Evolutionary conservation across 2,888 invertebrate species (phyloP).

Genomic region (Callyntrura guangdongensis): DNA sequence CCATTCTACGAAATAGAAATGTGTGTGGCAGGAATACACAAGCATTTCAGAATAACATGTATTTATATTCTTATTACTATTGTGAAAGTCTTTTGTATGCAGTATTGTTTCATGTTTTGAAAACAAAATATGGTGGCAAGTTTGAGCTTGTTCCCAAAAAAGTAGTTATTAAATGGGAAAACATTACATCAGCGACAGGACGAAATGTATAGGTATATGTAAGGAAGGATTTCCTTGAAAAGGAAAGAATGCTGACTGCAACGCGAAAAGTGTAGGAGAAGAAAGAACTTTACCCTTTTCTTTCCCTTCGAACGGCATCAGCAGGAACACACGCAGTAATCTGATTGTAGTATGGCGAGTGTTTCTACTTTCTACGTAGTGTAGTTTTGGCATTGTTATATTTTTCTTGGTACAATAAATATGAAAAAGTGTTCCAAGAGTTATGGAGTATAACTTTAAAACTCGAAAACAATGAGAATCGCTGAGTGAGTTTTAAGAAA

Average conservation of each 20-base stretch:
- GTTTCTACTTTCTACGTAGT: conserved; percentile 24
- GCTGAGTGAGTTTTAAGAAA: background rate
- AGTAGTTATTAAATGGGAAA: conserved; percentile 18
- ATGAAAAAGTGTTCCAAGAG: conserved; percentile 16
- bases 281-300: conserved; percentile 8
- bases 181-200: background rate
- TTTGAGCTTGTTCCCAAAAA: background rate
- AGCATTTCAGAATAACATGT: conserved; percentile 6
- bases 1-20: conserved; percentile 9
- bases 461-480: conserved; percentile 17
- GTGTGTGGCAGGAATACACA: background rate
- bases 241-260: background rate
- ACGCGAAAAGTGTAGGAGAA: background rate
- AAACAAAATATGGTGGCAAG: conserved; percentile 24
- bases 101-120: conserved; percentile 35
- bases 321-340: background rate
- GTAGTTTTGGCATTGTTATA: conserved; percentile 1
- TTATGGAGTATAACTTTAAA: conserved; percentile 34
- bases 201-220: background rate
- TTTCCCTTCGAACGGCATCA: background rate
- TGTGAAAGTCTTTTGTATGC: conserved; percentile 1
- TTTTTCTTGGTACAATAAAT: conserved; percentile 41
- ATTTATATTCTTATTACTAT: background rate
- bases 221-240: conserved; percentile 29
- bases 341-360: background rate